Conservation (phyloP, 2,797 vertebrate species). For the Amazonetta brasiliensis region DNA sequence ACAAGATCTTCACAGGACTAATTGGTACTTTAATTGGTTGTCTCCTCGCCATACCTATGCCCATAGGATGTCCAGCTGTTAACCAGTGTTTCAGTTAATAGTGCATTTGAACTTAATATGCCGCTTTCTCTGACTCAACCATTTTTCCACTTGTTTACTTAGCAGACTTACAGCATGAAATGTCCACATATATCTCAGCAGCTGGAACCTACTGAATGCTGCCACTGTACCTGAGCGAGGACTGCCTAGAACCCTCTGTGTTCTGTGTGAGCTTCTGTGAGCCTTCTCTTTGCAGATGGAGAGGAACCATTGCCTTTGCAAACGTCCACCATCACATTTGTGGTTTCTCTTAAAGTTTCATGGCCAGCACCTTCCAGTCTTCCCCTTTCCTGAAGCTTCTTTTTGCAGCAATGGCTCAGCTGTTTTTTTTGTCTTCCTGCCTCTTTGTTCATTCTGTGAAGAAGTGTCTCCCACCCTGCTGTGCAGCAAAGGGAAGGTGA, state of each 20-base stretch:
- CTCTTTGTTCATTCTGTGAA: not conserved
- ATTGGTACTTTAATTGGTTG: conserved; percentile 35
- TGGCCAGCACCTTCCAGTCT: not conserved
- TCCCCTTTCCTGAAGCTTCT: not conserved
- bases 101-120: not conserved
- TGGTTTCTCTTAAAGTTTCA: not conserved
- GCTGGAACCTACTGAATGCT: conserved; percentile 48
- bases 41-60: not conserved
- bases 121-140: conserved; percentile 43
- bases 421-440: conserved; percentile 31
- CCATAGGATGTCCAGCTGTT: conserved; percentile 45
- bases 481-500: not conserved
- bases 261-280: not conserved
- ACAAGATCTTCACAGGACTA: not conserved
- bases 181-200: conserved; percentile 49
- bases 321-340: not conserved
- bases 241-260: not conserved
- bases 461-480: not conserved
- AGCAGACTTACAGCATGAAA: conserved; percentile 31
- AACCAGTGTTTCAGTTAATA: conserved; percentile 56
- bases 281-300: not conserved
- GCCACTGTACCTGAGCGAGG: conserved; percentile 32
- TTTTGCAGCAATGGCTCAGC: not conserved
- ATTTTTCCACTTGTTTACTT: conserved; percentile 38
- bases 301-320: not conserved